Evolutionary conservation across 2,888 invertebrate genomes (phyloP).

Genomic region (Eristalis pertinax): DNA sequence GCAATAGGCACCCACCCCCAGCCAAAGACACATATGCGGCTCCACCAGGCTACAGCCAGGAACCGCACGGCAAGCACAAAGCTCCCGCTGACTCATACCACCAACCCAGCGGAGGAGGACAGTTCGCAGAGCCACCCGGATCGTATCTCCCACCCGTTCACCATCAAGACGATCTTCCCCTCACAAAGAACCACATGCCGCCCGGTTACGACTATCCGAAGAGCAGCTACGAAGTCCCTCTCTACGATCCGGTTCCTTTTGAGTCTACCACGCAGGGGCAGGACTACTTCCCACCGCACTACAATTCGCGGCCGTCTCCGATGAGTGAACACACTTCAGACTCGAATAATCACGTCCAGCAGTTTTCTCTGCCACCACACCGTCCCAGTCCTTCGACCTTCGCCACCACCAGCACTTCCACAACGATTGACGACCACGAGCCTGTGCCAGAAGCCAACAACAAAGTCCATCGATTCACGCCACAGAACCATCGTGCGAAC

Average conservation of each 20-base stretch:
- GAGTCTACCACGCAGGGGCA: constrained; percentile 76
- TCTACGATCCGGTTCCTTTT: constrained; percentile 79
- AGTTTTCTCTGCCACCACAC: background rate
- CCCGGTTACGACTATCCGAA: constrained; percentile 79
- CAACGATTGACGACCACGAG: constrained; percentile 12
- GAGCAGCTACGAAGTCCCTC: constrained; percentile 81
- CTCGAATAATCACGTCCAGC: constrained; percentile 40
- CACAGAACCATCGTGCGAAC: constrained; percentile 27
- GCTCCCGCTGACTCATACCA: constrained; percentile 40
- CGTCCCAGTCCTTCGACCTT: background rate
- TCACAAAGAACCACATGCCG: constrained; percentile 77
- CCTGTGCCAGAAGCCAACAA: constrained; percentile 34
- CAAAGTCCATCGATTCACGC: constrained; percentile 43
- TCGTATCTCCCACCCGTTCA: constrained; percentile 69
- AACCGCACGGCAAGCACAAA: constrained; percentile 3
- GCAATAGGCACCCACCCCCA: constrained; percentile 26
- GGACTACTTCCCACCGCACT: constrained; percentile 58
- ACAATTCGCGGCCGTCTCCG: background rate
- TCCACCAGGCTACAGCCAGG: constrained; percentile 13
- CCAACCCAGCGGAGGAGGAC: constrained; percentile 60
- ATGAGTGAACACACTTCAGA: constrained; percentile 51
- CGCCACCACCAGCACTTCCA: background rate
- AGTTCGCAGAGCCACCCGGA: constrained; percentile 75
- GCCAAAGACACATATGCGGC: background rate
- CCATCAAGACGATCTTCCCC: constrained; percentile 77